Conservation (phyloP, 2,888 invertebrate species). For the Leucophora obtusa region DNA sequence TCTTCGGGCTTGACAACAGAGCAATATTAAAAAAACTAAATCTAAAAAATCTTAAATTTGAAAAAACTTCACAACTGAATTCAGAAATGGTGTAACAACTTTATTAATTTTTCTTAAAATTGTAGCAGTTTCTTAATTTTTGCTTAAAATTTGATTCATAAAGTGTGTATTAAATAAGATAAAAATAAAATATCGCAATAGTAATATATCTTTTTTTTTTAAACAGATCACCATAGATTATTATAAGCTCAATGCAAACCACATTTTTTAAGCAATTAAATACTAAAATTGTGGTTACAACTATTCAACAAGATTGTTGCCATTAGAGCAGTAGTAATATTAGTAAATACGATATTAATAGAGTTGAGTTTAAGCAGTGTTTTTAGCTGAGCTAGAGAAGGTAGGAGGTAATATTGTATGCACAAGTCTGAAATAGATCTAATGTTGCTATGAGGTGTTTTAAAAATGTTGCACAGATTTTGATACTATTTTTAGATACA, state of each 20-base stretch:
- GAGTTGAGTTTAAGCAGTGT: background rate
- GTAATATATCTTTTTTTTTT: background rate
- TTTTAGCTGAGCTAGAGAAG: background rate
- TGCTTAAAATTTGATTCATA: background rate
- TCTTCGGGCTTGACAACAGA: no score
- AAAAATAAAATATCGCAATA: conserved; percentile 3
- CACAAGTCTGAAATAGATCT: conserved; percentile 31
- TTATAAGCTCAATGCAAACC: conserved; percentile 58
- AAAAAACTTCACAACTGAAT: no score
- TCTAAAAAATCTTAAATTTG: no score
- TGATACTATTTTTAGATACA: conserved; percentile 60
- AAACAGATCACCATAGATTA: conserved; percentile 5
- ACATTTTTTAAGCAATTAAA: conserved; percentile 63
- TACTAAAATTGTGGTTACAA: conserved; percentile 60
- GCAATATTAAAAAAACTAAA: no score
- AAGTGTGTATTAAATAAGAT: background rate
- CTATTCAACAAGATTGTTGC: conserved; percentile 50
- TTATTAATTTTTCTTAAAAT: no score
- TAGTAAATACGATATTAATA: background rate
- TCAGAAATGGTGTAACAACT: no score
- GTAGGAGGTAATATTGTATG: conserved; percentile 13
- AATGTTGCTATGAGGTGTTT: conserved; percentile 56
- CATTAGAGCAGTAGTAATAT: conserved; percentile 32
- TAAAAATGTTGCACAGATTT: conserved; percentile 57
- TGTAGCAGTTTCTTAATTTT: background rate